Evolutionary conservation across 2,797 vertebrate genomes (phyloP), one percentile per base, ranked within the genome.

Genomic region (Parauchenoglanis punctatus): DNA sequence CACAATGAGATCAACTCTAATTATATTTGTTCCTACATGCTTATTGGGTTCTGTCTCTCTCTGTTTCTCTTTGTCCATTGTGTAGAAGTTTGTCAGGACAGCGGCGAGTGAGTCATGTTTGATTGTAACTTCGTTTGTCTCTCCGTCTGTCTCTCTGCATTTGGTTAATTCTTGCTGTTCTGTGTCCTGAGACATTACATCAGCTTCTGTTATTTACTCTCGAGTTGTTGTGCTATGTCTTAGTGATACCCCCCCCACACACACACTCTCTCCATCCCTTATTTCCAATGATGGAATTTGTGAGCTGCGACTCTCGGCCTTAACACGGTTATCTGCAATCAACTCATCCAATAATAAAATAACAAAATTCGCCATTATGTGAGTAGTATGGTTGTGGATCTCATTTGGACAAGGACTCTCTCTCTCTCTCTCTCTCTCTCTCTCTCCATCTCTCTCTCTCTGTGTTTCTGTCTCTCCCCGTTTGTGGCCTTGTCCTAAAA

Each of bases 321-420:
- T 90, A 90, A 92, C 87, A 70, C 78, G 61, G 89, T 92, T 91
- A 90, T 92, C 90, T 90, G 85, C 88, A 92, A 92, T 92, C 89
- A 91, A 87, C 89, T 92, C 85, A 25, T 68, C 82, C 77, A 73
- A 84, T 92, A 91, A 92, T 91, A 84, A 88, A 91, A 87, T 92
- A 90, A 91, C 89, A 73, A 86, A 91, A 91, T 91, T 84, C 87
- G 72, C 83, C 81, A 84, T 86, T 84, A 88, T 87, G 61, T 46
- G 88, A 89, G 87, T 87, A 87, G 88, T 87, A 85, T 84, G 72
- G 54, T 82, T 56, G 67, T 35, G 59, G 86, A 89, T 85, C 88
- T 88, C 87, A 89, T 90, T 87, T 90, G 59, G 82, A 75, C 35
- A 63, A 46, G 35, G 46, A 40, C 56, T 23, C 31, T 73, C 56